Evolutionary conservation across 2,113 vertebrate genomes (phyloP), one percentile per base, ranked within the genome.

Genomic region (Tachysurus fulvidraco): DNA sequence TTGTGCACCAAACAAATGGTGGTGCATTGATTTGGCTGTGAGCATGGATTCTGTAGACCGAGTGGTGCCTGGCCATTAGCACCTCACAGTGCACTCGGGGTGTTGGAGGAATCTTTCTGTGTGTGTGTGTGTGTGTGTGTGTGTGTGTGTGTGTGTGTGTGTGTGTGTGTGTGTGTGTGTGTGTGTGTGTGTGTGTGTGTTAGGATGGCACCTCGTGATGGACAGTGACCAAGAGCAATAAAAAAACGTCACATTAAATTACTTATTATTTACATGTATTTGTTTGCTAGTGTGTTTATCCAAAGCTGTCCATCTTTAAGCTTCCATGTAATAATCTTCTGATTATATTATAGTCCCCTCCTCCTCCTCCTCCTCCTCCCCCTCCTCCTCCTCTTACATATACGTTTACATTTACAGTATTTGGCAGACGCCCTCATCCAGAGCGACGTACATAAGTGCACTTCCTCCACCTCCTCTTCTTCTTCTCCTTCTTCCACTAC

Each of bases 1-100:
- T 87, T 89, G 67, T 23, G 78, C 77, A 82, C 59, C 77, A 57
- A 50, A 84, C 77, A 85, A 81, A 87, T 81, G 67, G 57, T 41
- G n/a, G 28, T 9, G 10, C 83, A 89, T 87, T 77, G 88, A 87
- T 89, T 83, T 7, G 25, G 74, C 62, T 71, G 50, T 16, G 12
- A 83, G 57, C 2, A 8, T 5, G 21, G 79, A 25, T 4, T 3
- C 79, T 62, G 57, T 25, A 81, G 79, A 62, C 79, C 57, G 36
- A 81, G 57, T 44, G 79, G 36, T 62, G 79, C 79, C 57, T 44
- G 36, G 41, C 19, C 57, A 62, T 81, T 81, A 44, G 30, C 79
- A 62, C 21, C n/a, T 25, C 55, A 11, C 17, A 41, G 19, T 81
- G 78, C 78, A 60, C 5, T 60, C 55, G 62, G 55, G 57, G 79